These are phyloP conservation scores for Encarsia formosa DNA, from an alignment of 2,888 invertebrate genomes.

Conservation along the genomic window DNA sequence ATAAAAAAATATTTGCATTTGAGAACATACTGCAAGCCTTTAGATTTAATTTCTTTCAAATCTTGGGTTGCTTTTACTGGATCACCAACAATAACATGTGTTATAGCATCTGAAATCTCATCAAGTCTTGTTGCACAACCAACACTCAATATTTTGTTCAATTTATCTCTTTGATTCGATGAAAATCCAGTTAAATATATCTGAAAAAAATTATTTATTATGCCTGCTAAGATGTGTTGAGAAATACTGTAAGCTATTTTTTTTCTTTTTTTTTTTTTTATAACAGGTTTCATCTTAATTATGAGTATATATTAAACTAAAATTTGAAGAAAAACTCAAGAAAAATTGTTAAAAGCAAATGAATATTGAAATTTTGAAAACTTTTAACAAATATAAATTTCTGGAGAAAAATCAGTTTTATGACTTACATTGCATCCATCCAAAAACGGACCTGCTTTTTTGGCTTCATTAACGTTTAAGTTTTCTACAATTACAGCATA, in stretches of 20 bases:
- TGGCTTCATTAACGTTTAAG: slow-evolving; percentile 64
- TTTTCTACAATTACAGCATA: slow-evolving; percentile 34
- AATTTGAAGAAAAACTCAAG: no score
- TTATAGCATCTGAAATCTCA: slow-evolving; percentile 69
- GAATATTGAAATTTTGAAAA: no score
- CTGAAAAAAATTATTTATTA: slow-evolving; percentile 53
- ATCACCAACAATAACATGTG: slow-evolving; percentile 76
- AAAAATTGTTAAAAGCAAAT: no score
- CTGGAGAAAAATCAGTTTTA: no score
- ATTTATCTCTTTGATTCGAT: slow-evolving; percentile 61
- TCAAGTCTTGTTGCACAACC: slow-evolving; percentile 82
- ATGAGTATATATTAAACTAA: no score
- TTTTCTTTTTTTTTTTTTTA: slow-evolving; percentile 1
- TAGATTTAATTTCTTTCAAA: slow-evolving; percentile 46
- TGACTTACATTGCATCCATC: slow-evolving; percentile 80
- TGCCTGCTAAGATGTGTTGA: no score
- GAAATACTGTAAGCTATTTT: no score
- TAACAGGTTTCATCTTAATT: no score
- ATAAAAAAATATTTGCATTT: slow-evolving; percentile 29
- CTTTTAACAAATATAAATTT: no score
- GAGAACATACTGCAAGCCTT: slow-evolving; percentile 38
- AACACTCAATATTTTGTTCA: slow-evolving; percentile 66
- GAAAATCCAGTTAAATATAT: slow-evolving; percentile 68
- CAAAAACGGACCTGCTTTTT: slow-evolving; percentile 74
- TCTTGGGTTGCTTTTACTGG: slow-evolving; percentile 52